A percentile compares a stretch with the other conserved stretches of the same genome.
Evolutionary conservation across 2,888 invertebrate genomes (phyloP).

Genomic region (Tenthredo amoena): DNA sequence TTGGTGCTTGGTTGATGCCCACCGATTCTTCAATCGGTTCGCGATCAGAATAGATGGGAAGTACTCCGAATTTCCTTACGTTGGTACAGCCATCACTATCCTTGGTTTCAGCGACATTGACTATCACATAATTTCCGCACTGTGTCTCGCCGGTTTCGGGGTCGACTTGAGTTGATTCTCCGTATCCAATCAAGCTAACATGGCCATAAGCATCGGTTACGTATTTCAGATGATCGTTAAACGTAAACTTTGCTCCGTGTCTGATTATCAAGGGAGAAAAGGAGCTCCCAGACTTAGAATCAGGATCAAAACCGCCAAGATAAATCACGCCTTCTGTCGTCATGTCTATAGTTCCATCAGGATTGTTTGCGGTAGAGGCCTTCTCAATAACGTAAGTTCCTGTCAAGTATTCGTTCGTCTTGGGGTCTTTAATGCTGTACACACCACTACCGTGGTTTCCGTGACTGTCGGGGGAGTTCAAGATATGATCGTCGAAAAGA

Average conservation of each 20-base stretch:
- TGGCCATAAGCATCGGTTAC: background rate
- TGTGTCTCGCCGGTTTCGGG: background rate
- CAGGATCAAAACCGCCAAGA: background rate
- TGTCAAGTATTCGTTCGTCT: background rate
- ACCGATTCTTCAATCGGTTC: background rate
- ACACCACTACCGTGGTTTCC: constrained; percentile 10
- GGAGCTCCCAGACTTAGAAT: background rate
- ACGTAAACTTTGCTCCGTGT: background rate
- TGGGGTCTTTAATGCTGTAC: background rate
- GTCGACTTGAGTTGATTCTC: background rate
- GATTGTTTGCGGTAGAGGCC: background rate
- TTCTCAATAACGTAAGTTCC: background rate
- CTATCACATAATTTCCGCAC: background rate
- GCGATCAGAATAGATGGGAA: background rate
- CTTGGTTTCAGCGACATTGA: background rate
- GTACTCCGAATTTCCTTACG: background rate
- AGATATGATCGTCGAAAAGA: background rate
- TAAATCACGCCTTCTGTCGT: background rate
- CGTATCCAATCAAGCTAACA: background rate
- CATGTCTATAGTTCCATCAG: background rate
- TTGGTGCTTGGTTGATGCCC: background rate
- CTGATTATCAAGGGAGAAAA: background rate
- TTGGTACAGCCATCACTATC: background rate
- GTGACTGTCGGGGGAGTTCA: background rate
- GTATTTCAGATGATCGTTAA: background rate